Conservation (phyloP, 2,888 invertebrate genomes). For the Dryomyza anilis region DNA sequence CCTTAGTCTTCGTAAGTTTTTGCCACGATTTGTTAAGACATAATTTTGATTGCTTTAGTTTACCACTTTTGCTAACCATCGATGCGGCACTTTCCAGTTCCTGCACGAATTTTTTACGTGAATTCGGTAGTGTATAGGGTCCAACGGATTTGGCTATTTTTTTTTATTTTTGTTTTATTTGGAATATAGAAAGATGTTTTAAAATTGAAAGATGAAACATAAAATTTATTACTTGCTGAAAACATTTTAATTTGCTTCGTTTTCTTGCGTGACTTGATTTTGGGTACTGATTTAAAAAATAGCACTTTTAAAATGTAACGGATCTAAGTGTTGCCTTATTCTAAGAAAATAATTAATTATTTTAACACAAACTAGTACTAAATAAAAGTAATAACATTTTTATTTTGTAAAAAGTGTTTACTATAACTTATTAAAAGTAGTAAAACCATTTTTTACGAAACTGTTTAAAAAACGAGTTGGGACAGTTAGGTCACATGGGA, state of each 20-base stretch:
- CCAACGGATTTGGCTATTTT: too few relatives aligned
- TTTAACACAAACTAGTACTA: too few relatives aligned
- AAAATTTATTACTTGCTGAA: conserved; percentile 33
- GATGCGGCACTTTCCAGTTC: conserved; percentile 41
- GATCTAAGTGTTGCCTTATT: conserved; percentile 1
- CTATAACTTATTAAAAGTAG: too few relatives aligned
- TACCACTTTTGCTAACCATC: conserved; percentile 38
- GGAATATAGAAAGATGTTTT: background rate
- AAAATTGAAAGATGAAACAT: background rate
- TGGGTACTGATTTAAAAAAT: conserved; percentile 3
- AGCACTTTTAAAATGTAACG: conserved; percentile 8
- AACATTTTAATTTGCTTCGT: conserved; percentile 37
- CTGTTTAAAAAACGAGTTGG: too few relatives aligned
- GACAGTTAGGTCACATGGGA: too few relatives aligned
- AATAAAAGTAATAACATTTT: too few relatives aligned
- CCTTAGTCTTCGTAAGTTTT: conserved; percentile 21
- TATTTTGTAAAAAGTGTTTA: too few relatives aligned
- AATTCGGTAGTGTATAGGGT: conserved; percentile 31
- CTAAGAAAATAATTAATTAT: too few relatives aligned
- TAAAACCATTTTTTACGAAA: too few relatives aligned
- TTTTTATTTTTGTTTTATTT: conserved; percentile 20
- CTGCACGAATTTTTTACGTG: conserved; percentile 32
- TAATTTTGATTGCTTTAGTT: conserved; percentile 47
- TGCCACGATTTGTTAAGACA: conserved; percentile 35
- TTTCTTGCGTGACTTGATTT: too few relatives aligned